Evolutionary conservation across 2,888 invertebrate genomes (phyloP).

Genomic region (Lasioglossum zephyrum): DNA sequence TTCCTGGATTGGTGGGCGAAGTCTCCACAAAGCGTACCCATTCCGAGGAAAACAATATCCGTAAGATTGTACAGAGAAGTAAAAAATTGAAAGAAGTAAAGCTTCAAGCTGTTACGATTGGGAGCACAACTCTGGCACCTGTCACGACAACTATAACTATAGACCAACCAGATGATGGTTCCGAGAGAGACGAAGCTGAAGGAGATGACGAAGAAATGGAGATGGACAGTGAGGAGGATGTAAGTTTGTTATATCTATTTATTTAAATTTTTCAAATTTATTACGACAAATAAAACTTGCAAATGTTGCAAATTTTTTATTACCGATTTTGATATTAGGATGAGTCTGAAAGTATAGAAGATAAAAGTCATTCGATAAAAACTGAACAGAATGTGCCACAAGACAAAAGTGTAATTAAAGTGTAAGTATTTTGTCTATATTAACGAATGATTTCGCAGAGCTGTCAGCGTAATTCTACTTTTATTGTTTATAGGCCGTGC

Average conservation of each 20-base stretch:
- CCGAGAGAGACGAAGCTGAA: conserved; percentile 91
- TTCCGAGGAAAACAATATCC: conserved; percentile 44
- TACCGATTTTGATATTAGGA: conserved; percentile 60
- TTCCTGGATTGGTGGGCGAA: conserved; percentile 92
- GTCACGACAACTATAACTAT: conserved; percentile 85
- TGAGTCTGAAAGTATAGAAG: conserved; percentile 66
- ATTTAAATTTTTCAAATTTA: neutral
- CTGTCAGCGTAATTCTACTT: neutral
- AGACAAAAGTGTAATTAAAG: conserved; percentile 61
- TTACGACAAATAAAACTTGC: neutral
- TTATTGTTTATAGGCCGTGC: conserved; percentile 90
- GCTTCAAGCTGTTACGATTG: conserved; percentile 86
- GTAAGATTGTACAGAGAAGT: conserved; percentile 70
- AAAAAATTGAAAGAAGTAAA: conserved; percentile 85
- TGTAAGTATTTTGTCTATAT: conserved; percentile 57
- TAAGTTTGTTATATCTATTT: conserved; percentile 45
- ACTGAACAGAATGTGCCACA: conserved; percentile 40
- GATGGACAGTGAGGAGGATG: conserved; percentile 84
- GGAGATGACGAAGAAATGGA: conserved; percentile 91
- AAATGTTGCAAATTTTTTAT: neutral
- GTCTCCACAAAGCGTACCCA: conserved; percentile 84
- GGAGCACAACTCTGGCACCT: conserved; percentile 87
- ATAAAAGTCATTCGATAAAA: conserved; percentile 44
- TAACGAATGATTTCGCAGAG: neutral
- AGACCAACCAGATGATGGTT: conserved; percentile 89